phyloP scores from a whole-genome alignment of 2,888 invertebrate species.

The Cataglyphis cursor region DNA sequence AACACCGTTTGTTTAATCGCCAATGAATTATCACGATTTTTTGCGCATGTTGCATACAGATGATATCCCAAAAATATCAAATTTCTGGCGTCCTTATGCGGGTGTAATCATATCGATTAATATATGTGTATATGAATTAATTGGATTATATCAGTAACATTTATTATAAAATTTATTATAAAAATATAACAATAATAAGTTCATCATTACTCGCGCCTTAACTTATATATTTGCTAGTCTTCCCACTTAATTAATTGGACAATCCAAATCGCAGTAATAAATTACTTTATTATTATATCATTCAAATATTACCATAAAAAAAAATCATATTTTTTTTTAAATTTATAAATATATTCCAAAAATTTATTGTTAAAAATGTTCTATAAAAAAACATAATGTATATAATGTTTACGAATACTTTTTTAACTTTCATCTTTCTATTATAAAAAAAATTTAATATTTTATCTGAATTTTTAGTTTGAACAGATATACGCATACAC shows the following conservation, averaged over 20 bases:
- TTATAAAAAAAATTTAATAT: neutral
- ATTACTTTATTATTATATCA: conserved; percentile 15
- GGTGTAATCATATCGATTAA: conserved; percentile 56
- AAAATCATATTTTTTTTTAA: neutral
- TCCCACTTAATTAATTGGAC: neutral
- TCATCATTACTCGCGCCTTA: too few relatives aligned
- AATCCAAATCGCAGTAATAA: conserved; percentile 9
- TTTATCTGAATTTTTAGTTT: neutral
- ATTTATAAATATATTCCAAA: conserved; percentile 1
- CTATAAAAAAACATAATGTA: neutral
- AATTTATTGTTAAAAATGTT: neutral
- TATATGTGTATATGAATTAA: neutral
- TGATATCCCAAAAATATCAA: conserved; percentile 47
- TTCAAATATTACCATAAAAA: conserved; percentile 1
- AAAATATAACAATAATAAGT: too few relatives aligned
- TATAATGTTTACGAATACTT: neutral
- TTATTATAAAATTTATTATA: too few relatives aligned
- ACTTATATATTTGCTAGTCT: too few relatives aligned
- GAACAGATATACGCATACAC: neutral
- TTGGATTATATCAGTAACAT: too few relatives aligned
- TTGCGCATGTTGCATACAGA: conserved; percentile 34
- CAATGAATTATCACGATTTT: conserved; percentile 58
- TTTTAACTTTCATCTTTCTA: neutral
- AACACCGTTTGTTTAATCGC: conserved; percentile 48
- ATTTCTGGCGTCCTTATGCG: conserved; percentile 26